Evolutionary conservation across 2,888 invertebrate genomes (phyloP).

Genomic region (Drosophila yooni): DNA sequence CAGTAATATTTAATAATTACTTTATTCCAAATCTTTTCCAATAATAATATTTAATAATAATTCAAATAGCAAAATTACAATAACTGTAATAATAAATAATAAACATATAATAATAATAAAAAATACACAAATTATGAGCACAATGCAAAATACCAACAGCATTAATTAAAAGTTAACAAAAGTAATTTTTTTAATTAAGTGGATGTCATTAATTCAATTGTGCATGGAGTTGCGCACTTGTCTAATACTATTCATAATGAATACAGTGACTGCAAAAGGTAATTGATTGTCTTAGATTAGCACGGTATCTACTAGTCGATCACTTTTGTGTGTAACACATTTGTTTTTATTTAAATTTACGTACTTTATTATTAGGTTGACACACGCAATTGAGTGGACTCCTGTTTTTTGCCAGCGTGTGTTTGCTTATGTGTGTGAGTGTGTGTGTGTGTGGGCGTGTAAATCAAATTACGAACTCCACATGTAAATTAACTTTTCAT

Average conservation of each 20-base stretch:
- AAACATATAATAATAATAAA: no score
- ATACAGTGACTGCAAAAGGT: not conserved
- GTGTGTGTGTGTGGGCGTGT: conserved; percentile 36
- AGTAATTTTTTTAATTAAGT: not conserved
- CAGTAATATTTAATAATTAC: not conserved
- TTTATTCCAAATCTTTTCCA: not conserved
- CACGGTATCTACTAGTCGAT: conserved; percentile 2
- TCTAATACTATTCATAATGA: no score
- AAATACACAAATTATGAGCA: not conserved
- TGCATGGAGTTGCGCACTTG: no score
- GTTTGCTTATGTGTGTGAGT: conserved; percentile 19
- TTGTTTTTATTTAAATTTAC: not conserved
- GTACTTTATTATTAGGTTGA: conserved; percentile 35
- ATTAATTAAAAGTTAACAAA: not conserved
- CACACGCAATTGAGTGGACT: conserved; percentile 53
- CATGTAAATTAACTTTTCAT: conserved; percentile 77
- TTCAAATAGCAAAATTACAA: no score
- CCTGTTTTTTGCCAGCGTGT: not conserved
- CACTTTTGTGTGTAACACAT: not conserved
- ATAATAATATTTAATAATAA: not conserved
- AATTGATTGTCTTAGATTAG: not conserved
- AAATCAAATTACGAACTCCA: conserved; percentile 73
- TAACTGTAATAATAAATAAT: no score
- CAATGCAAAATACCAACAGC: not conserved
- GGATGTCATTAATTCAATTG: not conserved